Conservation (phyloP, 2,113 vertebrate species). For the Dasyurus viverrinus region DNA sequence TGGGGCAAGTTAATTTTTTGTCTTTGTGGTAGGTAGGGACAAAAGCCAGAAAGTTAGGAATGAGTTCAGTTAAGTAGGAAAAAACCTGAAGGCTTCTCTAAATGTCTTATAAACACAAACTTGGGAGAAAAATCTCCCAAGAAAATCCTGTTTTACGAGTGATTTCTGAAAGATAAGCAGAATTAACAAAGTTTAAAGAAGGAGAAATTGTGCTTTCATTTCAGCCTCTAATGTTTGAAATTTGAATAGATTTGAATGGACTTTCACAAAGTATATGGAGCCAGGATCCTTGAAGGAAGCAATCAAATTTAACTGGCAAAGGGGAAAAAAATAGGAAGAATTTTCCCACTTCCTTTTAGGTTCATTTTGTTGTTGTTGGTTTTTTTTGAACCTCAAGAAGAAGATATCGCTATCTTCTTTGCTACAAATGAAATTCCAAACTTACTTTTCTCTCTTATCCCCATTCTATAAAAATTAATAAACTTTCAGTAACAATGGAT, state of each 20-base stretch:
- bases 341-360: background rate
- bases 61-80: background rate
- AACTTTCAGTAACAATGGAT: background rate
- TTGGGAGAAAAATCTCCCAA: background rate
- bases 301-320: background rate
- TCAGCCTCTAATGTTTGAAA: background rate
- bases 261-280: background rate
- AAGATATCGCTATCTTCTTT: background rate
- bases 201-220: background rate
- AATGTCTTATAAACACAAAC: background rate
- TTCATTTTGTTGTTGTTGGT: background rate
- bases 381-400: background rate
- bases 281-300: background rate
- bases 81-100: background rate
- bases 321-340: background rate
- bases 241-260: background rate
- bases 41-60: background rate
- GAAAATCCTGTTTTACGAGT: background rate
- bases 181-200: background rate
- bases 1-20: background rate
- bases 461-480: background rate
- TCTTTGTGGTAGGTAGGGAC: background rate
- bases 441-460: background rate
- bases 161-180: background rate
- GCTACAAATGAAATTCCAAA: background rate